These are phyloP conservation scores for Parotia lawesii DNA, from an alignment of 2,113 vertebrate species.

Conservation along the genomic window DNA sequence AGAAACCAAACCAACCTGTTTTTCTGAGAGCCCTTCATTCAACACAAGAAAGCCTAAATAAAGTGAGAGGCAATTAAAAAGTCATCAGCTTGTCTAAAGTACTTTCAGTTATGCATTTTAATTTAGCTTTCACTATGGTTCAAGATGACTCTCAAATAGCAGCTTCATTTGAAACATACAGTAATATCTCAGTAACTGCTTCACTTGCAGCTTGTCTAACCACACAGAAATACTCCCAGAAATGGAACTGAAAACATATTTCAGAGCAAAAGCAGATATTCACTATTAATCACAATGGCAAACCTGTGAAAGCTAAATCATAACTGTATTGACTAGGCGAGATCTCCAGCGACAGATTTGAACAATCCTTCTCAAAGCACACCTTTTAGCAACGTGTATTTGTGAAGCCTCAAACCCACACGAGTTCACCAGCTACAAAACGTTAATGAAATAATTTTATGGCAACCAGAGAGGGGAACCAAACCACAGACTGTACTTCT, in stretches of 20 bases:
- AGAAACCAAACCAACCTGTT: slow-evolving; percentile 1
- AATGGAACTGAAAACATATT: background rate
- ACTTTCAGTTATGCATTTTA: background rate
- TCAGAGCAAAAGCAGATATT: background rate
- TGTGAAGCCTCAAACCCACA: background rate
- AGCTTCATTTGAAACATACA: background rate
- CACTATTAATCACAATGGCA: background rate
- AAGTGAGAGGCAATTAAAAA: slow-evolving; percentile 19
- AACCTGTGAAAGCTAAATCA: background rate
- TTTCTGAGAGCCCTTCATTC: background rate
- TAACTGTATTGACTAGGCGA: background rate
- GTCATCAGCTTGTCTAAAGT: background rate
- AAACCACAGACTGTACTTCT: background rate
- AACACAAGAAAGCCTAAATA: background rate
- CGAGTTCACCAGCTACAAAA: background rate
- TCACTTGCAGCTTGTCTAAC: background rate
- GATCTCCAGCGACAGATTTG: background rate
- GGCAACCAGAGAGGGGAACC: background rate
- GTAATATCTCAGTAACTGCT: background rate
- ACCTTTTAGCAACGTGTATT: accelerated
- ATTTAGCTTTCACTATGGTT: background rate
- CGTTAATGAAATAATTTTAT: background rate
- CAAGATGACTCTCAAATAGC: background rate
- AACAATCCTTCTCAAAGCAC: background rate
- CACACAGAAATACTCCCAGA: background rate